Evolutionary conservation across 2,797 vertebrate genomes (phyloP).

Genomic region (Etheostoma perlongum): DNA sequence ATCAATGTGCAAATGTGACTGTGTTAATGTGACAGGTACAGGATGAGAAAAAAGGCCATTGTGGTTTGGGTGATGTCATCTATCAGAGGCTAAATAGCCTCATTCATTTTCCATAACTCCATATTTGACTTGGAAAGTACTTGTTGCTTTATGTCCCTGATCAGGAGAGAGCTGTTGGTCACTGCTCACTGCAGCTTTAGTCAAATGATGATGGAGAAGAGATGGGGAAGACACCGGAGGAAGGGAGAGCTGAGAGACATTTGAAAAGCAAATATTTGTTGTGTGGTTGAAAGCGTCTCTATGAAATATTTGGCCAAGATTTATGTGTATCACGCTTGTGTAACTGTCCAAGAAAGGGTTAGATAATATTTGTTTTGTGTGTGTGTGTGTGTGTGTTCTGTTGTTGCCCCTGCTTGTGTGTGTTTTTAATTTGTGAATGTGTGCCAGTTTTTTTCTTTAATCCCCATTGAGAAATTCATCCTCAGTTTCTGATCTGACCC

Average conservation of each 20-base stretch:
- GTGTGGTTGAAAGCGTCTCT: not conserved
- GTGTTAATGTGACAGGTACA: constrained; percentile 14
- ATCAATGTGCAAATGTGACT: constrained; percentile 8
- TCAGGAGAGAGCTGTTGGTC: constrained; percentile 17
- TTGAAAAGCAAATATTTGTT: constrained; percentile 67
- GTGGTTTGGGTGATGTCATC: constrained; percentile 53
- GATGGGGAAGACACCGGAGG: not conserved
- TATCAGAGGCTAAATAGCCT: constrained; percentile 23
- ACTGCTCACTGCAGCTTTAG: constrained; percentile 29
- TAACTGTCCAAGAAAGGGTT: not conserved
- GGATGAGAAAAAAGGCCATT: constrained; percentile 30
- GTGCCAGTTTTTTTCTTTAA: constrained; percentile 14
- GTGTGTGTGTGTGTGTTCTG: not conserved
- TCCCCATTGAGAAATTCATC: not conserved
- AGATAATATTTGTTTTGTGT: constrained; percentile 9
- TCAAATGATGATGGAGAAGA: constrained; percentile 46
- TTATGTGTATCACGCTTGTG: not conserved
- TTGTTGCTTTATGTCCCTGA: constrained; percentile 10
- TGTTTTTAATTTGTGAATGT: constrained; percentile 20
- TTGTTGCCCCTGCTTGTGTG: constrained; percentile 23
- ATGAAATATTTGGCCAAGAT: constrained; percentile 9
- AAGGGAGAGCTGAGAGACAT: constrained; percentile 36
- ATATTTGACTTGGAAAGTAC: constrained; percentile 62
- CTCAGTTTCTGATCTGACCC: constrained; percentile 10
- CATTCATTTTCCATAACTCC: constrained; percentile 47